Evolutionary conservation across 1,140 invertebrate species (phyloP).

Genomic region (Euura lappo): DNA sequence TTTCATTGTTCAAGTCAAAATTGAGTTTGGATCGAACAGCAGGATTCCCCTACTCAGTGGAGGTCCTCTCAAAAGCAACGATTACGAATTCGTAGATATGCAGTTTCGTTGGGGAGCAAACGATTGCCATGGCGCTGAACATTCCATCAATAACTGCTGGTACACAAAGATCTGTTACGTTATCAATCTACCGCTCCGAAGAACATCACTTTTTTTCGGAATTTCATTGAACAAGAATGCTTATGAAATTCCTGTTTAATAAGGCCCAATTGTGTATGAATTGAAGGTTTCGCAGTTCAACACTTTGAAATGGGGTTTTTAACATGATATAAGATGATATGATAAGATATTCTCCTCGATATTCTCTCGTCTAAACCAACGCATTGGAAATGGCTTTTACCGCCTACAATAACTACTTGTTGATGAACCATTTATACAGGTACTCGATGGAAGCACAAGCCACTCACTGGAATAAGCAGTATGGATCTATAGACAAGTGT

Average conservation of each 20-base stretch:
- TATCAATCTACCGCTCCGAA: too few species aligned
- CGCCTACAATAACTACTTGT: slow-evolving; percentile 9
- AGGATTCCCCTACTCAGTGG: slow-evolving; percentile 58
- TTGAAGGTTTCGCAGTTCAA: too few species aligned
- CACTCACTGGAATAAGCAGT: slow-evolving; percentile 80
- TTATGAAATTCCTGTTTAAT: too few species aligned
- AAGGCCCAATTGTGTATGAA: too few species aligned
- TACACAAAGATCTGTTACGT: slow-evolving; percentile 14
- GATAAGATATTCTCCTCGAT: too few species aligned
- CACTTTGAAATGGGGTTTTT: too few species aligned
- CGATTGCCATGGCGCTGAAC: slow-evolving; percentile 78
- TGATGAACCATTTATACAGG: slow-evolving; percentile 43
- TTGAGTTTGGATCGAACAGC: slow-evolving; percentile 22
- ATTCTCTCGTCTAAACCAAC: too few species aligned
- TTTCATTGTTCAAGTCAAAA: slow-evolving; percentile 28
- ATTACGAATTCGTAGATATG: slow-evolving; percentile 76
- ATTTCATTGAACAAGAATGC: too few species aligned
- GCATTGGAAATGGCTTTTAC: background rate
- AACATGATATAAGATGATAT: too few species aligned
- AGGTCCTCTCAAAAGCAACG: slow-evolving; percentile 69
- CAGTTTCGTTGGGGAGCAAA: slow-evolving; percentile 86
- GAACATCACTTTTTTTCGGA: too few species aligned
- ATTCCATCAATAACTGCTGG: slow-evolving; percentile 59
- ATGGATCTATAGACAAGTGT: slow-evolving; percentile 72
- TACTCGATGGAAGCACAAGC: slow-evolving; percentile 80